phyloP scores from a whole-genome alignment of 2,888 invertebrate species.

The Chelonus formosanus region DNA sequence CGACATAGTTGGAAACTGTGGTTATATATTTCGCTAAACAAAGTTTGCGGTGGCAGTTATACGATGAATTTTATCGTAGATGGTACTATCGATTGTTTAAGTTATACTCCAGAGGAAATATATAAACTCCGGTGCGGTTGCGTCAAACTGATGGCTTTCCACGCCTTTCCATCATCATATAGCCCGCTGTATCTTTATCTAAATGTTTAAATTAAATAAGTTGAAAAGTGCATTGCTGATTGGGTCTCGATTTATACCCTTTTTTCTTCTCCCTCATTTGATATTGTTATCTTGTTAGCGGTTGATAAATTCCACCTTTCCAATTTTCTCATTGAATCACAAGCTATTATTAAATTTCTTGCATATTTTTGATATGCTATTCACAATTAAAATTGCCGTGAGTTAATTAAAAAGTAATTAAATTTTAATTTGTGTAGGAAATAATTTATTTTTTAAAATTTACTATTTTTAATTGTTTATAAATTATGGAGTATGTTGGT shows the following conservation, averaged over 20 bases:
- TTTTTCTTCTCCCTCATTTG: no score
- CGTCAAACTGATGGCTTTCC: conserved; percentile 12
- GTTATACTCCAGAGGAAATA: conserved; percentile 21
- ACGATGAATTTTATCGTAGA: conserved; percentile 28
- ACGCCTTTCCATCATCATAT: background rate
- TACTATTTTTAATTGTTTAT: no score
- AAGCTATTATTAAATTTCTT: no score
- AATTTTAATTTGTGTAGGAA: no score
- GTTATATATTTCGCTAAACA: conserved; percentile 20
- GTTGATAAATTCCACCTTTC: no score
- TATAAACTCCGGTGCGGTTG: background rate
- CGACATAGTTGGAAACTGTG: background rate
- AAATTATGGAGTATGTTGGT: no score
- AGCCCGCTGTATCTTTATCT: background rate
- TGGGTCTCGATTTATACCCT: background rate
- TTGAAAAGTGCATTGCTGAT: background rate
- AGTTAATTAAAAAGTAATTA: no score
- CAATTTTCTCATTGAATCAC: no score
- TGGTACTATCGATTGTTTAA: conserved; percentile 27
- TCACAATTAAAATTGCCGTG: no score
- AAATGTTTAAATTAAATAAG: conserved; percentile 1
- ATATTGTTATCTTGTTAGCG: no score
- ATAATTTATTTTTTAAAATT: no score
- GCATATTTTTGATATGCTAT: no score
- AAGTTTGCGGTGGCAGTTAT: conserved; percentile 28